These are phyloP conservation scores for Eupeodes corollae DNA, from an alignment of 1,140 invertebrate genomes.

Conservation along the genomic window DNA sequence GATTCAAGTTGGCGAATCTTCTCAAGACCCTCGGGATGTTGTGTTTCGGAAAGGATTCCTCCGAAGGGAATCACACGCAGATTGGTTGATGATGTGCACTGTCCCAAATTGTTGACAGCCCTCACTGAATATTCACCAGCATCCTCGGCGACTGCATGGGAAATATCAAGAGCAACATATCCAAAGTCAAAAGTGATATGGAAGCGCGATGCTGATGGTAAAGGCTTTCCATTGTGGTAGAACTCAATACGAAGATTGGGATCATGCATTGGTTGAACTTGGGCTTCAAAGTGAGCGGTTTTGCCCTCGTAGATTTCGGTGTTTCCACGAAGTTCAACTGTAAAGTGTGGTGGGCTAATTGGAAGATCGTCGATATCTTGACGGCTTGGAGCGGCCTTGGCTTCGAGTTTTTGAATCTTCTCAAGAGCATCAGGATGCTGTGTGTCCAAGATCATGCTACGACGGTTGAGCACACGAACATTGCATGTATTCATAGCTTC, in stretches of 20 bases:
- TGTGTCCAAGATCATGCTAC: conserved; percentile 76
- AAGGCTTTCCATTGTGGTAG: conserved; percentile 79
- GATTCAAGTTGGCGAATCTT: conserved; percentile 88
- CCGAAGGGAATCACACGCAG: conserved; percentile 74
- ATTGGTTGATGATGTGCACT: conserved; percentile 70
- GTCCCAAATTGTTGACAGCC: conserved; percentile 77
- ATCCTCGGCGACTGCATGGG: conserved; percentile 82
- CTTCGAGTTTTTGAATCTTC: conserved; percentile 81
- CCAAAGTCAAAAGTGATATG: conserved; percentile 93
- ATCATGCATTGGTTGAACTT: conserved; percentile 84
- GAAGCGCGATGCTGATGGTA: conserved; percentile 76
- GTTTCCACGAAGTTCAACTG: conserved; percentile 70
- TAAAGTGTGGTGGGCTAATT: conserved; percentile 65
- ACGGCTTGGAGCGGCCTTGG: conserved; percentile 63
- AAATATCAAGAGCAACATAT: conserved; percentile 85
- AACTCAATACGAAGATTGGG: conserved; percentile 82
- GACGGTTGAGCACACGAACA: conserved; percentile 67
- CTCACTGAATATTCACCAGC: conserved; percentile 86
- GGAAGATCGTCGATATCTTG: conserved; percentile 71
- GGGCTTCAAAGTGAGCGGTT: conserved; percentile 82
- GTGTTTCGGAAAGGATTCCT: conserved; percentile 84
- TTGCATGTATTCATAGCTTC: conserved; percentile 87
- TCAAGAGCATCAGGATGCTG: conserved; percentile 87
- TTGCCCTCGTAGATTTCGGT: conserved; percentile 75
- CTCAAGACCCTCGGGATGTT: conserved; percentile 89